Evolutionary conservation across 1,140 invertebrate genomes (phyloP), one percentile per base, ranked within the genome.

Genomic region (Aphis gossypii): DNA sequence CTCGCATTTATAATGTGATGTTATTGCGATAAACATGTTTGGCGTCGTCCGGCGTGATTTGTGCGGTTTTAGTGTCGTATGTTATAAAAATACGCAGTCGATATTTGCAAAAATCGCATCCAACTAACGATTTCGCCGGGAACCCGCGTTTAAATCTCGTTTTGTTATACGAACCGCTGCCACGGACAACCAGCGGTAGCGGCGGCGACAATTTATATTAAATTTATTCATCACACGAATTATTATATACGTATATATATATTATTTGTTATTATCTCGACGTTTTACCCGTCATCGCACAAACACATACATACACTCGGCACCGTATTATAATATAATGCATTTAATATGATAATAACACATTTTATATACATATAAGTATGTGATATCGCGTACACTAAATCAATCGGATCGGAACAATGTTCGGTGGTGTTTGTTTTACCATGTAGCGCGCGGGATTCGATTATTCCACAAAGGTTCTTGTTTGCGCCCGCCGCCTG

Each of bases 391-490:
- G n/a, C 38, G 4, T 25, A 25, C n/a, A 48, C 44, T 92, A 92
- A 92, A 92, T 92, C 91, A 92, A 92, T 92, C 91, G 91, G 91
- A 35, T 83, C 91, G 68, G 76, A 92, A 92, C 91, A 83, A 92
- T 83, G 91, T 92, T 83, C 44, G 60, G 21, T 44, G 90, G 54
- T 92, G 91, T 92, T 92, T 92, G 46, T 76, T 82, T 51, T 76
- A 14, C 51, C 86, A 38, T 35, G 88, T 38, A 54, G 60, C 51
- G 20, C 88, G n/a, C 60, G 90, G 51, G 60, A 92, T 92, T 82
- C n/a, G 91, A 92, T 92, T 92, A 92, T 92, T 92, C 76, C 76
- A 83, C 91, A 92, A 92, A 92, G 91, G 91, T 92, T 91, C 90
- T 91, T 68, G 90, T 91, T 90, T 90, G 90, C 41, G 46, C 51